Evolutionary conservation across 2,113 vertebrate species (phyloP), one percentile per base, ranked within the genome.

Genomic region (Psammodynastes pulverulentus): DNA sequence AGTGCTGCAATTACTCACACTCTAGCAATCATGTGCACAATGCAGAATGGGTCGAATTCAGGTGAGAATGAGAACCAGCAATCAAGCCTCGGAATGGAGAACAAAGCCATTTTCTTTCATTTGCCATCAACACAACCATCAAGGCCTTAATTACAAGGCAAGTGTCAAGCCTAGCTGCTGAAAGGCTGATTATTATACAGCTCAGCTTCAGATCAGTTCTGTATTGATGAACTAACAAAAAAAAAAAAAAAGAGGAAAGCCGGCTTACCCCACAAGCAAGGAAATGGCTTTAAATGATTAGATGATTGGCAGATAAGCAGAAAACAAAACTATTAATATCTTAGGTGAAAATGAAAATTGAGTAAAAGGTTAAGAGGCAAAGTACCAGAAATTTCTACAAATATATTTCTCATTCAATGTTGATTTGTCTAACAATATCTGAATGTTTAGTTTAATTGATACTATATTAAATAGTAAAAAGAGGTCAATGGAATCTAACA

Each of bases 21-120:
- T 97, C 98, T 95, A 95, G 97, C 98, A 98, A 98, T 98, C 98
- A 98, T 95, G 95, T 96, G 97, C 97, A 97, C 97, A 97, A 97
- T 97, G 97, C 97, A 93, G 97, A 97, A 96, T 96, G 97, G 97
- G 97, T 97, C 94, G 96, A 96, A 98, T 98, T 97, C 98, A 98
- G 98, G 98, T 98, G 98, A 98, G 97, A 96, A 97, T 88, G 96
- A 97, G 97, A 98, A 98, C 97, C 97, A 92, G 97, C 98, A 98
- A 98, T 98, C 98, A 98, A 97, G 98, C 96, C 96, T 94, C 96
- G 97, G 97, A 97, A 97, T 96, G 96, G 97, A 98, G 98, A 98
- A 98, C 98, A 97, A 98, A 98, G 98, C 98, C 98, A 97, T 97
- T 98, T 98, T 98, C 97, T 98, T 97, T 98, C 97, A 98, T 98